phyloP scores from a whole-genome alignment of 2,888 invertebrate species.

The Cancer borealis region DNA sequence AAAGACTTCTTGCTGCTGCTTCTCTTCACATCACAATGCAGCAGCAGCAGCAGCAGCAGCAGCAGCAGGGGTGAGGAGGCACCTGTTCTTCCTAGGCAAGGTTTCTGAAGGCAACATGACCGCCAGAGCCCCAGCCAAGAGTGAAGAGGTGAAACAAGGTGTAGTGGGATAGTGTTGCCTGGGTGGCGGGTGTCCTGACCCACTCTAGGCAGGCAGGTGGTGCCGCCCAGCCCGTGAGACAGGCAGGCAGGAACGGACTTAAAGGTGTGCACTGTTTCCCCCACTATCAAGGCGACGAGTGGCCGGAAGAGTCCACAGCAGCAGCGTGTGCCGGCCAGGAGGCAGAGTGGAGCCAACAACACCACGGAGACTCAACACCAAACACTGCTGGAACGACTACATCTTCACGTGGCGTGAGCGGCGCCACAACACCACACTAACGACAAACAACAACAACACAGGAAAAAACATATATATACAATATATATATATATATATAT shows the following conservation, averaged over 20 bases:
- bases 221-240: neutral
- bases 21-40: neutral
- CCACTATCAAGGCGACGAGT: neutral
- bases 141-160: neutral
- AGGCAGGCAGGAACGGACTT: neutral
- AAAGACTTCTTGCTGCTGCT: neutral
- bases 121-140: neutral
- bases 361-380: neutral
- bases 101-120: neutral
- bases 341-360: neutral
- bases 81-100: neutral
- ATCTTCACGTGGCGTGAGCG: neutral
- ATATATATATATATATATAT: neutral
- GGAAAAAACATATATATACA: neutral
- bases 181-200: neutral
- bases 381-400: neutral
- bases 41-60: conserved; percentile 26
- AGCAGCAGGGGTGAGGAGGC: neutral
- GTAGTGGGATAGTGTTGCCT: neutral
- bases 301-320: neutral
- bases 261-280: neutral
- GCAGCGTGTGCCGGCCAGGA: neutral
- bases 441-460: neutral
- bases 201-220: neutral
- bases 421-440: neutral